A percentile compares a stretch with the other conserved stretches of the same genome.
Evolutionary conservation across 2,797 vertebrate species (phyloP).

Genomic region (Spheniscus humboldti): DNA sequence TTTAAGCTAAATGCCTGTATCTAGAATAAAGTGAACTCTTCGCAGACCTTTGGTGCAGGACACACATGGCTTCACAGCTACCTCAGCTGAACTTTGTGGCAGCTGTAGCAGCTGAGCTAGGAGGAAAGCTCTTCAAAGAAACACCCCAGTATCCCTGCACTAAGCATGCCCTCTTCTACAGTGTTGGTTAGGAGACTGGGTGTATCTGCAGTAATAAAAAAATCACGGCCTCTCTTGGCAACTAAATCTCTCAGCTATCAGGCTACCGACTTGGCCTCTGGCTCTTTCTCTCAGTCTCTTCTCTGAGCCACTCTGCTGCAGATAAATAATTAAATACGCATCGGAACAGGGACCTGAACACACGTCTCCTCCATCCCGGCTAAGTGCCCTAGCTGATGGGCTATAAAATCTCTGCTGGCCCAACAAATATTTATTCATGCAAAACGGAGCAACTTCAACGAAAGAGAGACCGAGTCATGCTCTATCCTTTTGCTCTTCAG

Average conservation of each 20-base stretch:
- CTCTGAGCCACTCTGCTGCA: constrained; percentile 9
- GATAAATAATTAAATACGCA: constrained; percentile 4
- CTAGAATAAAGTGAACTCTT: not conserved
- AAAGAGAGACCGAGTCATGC: accelerated
- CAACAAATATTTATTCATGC: constrained; percentile 38
- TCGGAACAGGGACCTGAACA: constrained; percentile 6
- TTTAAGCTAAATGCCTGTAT: not conserved
- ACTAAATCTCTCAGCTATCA: not conserved
- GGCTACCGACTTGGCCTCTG: constrained; percentile 32
- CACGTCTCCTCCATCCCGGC: not conserved
- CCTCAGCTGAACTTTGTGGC: not conserved
- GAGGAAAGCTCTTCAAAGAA: not conserved
- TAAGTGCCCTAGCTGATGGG: constrained; percentile 10
- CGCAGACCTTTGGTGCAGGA: not conserved
- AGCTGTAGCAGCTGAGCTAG: not conserved
- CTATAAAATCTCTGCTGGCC: constrained; percentile 46
- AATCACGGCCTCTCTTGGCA: not conserved
- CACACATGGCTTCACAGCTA: not conserved
- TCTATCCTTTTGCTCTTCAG: not conserved
- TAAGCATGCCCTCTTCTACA: not conserved
- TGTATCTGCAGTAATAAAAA: not conserved
- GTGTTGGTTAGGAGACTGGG: accelerated
- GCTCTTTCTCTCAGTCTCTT: not conserved
- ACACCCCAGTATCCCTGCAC: not conserved
- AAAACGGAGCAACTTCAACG: not conserved